Evolutionary conservation across 2,113 vertebrate species (phyloP).

Genomic region (Corythornis vintsioides): DNA sequence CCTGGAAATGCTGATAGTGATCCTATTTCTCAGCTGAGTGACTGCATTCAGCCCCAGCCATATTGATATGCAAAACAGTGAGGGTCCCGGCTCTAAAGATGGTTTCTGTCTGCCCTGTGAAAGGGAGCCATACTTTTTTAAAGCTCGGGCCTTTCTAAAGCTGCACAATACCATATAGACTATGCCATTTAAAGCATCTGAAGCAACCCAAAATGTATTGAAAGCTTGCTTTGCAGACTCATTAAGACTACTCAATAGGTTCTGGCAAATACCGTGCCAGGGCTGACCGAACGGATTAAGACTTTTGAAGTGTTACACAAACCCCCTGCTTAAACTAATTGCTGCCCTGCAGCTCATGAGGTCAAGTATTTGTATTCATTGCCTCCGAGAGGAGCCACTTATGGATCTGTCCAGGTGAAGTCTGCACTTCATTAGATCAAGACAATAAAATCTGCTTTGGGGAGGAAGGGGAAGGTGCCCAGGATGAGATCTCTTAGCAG

Average conservation of each 20-base stretch:
- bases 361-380: slow-evolving; percentile 85
- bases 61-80: slow-evolving; percentile 86
- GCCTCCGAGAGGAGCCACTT: slow-evolving; percentile 70
- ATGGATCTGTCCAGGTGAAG: slow-evolving; percentile 73
- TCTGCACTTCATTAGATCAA: slow-evolving; percentile 65
- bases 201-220: slow-evolving; percentile 73
- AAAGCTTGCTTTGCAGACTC: slow-evolving; percentile 72
- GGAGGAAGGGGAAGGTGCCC: neutral
- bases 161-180: slow-evolving; percentile 78
- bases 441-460: slow-evolving; percentile 63
- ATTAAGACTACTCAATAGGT: slow-evolving; percentile 72
- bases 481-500: neutral
- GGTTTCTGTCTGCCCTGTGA: slow-evolving; percentile 77
- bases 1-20: slow-evolving; percentile 81
- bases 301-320: slow-evolving; percentile 81
- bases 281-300: slow-evolving; percentile 75
- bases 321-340: slow-evolving; percentile 80
- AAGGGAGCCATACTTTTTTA: slow-evolving; percentile 67
- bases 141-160: slow-evolving; percentile 68
- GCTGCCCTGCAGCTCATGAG: slow-evolving; percentile 75
- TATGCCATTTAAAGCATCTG: slow-evolving; percentile 73
- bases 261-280: slow-evolving; percentile 69
- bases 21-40: slow-evolving; percentile 88
- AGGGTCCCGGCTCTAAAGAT: slow-evolving; percentile 73
- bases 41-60: slow-evolving; percentile 79